Base-by-base conservation (phyloP, 2,113 vertebrate genomes). In the Dendropsophus ebraccatus region DNA sequence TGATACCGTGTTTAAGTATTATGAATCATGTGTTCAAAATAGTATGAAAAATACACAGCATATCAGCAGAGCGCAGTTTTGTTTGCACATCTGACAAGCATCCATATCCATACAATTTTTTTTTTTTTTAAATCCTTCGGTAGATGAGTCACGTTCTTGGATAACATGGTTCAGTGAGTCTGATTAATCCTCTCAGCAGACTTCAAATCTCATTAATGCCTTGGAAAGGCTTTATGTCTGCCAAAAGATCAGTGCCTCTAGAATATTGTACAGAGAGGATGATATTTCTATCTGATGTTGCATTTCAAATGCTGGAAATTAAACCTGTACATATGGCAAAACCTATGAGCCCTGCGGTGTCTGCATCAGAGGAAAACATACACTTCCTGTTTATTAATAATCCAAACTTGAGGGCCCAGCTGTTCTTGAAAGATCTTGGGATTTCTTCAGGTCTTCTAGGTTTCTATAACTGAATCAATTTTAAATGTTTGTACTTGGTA, bases 171-270 rank as follows among this genome's bases (percentile, higher is more conserved):
- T 87, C 78, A 87, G 54, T 81, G 85, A 73, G 65, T 86, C 84
- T 87, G 85, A 87, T 87, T 87, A 87, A 87, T 87, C 85, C 85
- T 81, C 78, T 87, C 85, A 87, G 69, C 85, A 81, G 85, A 87
- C 78, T 80, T 87, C 77, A 87, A 87, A 87, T 87, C 78, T 87
- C 78, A 81, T 87, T 87, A 87, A 81, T 87, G 67, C 85, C 37
- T 81, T 87, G 85, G 77, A 87, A 87, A 87, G 85, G 67, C 52
- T 75, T 81, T 74, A 69, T 74, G 78, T 60, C 85, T 87, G 85
- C 85, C 78, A 81, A 86, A 87, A 81, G 85, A 87, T 81, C 85
- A 60, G 78, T 65, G 78, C 85, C 74, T 81, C 77, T 81, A 74
- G 78, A 87, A 87, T 87, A 87, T 74, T 87, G 85, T 81, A 81